These are phyloP conservation scores for Henricia sp. DNA, from an alignment of 53 echinoderm and acorn worm species.

Conservation along the genomic window DNA sequence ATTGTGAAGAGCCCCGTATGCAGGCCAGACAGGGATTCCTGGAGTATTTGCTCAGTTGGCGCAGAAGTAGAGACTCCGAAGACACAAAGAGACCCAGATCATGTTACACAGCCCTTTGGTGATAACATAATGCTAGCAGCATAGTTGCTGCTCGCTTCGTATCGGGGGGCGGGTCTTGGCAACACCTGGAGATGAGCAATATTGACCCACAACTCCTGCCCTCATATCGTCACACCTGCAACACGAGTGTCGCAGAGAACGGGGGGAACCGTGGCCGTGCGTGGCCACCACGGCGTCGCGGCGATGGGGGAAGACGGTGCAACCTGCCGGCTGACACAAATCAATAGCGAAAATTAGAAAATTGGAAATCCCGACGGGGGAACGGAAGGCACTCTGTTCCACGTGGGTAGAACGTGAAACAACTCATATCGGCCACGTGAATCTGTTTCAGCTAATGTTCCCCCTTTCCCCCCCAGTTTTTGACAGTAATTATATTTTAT, in stretches of 20 bases:
- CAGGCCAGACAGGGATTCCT: conserved; percentile 1
- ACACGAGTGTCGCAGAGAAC: conserved; percentile 42
- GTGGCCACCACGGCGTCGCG: conserved; percentile 8
- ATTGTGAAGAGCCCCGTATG: conserved; percentile 23
- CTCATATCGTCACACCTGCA: conserved; percentile 51
- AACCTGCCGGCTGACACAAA: conserved; percentile 4
- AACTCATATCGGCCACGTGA: conserved; percentile 17
- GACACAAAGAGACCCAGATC: conserved; percentile 47
- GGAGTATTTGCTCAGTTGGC: conserved; percentile 60
- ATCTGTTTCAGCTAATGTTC: background rate
- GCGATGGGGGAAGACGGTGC: conserved; percentile 19
- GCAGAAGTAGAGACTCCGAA: conserved; percentile 33
- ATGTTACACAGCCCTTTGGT: conserved; percentile 11
- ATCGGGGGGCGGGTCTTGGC: conserved; percentile 22
- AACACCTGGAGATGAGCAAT: conserved; percentile 62
- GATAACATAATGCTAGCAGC: conserved; percentile 10
- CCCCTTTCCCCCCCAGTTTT: background rate
- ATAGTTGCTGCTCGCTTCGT: background rate
- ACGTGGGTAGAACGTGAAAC: conserved; percentile 41
- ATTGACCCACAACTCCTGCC: conserved; percentile 64
- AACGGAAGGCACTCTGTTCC: conserved; percentile 52
- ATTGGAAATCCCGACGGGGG: conserved; percentile 54
- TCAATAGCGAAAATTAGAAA: conserved; percentile 63
- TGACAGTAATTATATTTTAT: conserved; percentile 8
- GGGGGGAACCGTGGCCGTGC: conserved; percentile 4